A percentile compares a stretch with the other conserved stretches of the same genome.
Evolutionary conservation across 2,888 invertebrate genomes (phyloP).

Genomic region (Drosophila infuscata): DNA sequence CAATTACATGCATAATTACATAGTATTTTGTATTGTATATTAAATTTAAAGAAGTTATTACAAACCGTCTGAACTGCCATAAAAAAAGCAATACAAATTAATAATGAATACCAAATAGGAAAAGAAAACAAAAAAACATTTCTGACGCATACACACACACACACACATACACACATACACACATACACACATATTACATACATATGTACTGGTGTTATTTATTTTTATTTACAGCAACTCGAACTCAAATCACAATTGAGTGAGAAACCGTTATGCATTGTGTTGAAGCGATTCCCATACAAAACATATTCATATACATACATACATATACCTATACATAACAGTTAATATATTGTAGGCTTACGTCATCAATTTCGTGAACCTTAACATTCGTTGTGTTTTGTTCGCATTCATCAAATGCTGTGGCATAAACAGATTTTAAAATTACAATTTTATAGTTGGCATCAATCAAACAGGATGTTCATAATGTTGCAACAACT

Average conservation of each 20-base stretch:
- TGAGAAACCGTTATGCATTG: conserved; percentile 26
- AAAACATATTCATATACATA: background rate
- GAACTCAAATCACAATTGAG: conserved; percentile 8
- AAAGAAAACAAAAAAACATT: conserved; percentile 24
- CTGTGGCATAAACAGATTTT: background rate
- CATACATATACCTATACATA: background rate
- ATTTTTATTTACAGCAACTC: conserved; percentile 11
- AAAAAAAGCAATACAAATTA: conserved; percentile 68
- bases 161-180: conserved; percentile 14
- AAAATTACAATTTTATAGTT: background rate
- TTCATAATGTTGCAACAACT: conserved; percentile 7
- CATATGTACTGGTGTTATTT: conserved; percentile 44
- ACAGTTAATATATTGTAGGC: background rate
- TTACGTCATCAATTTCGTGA: background rate
- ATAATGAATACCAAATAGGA: conserved; percentile 44
- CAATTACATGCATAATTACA: conserved; percentile 36
- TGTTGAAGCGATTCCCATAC: conserved; percentile 32
- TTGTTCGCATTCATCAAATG: background rate
- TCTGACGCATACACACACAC: conserved; percentile 24
- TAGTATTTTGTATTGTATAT: conserved; percentile 54
- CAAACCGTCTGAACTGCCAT: conserved; percentile 75
- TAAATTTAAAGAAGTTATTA: conserved; percentile 43
- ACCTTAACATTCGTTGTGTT: background rate
- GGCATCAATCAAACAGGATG: background rate
- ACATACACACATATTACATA: conserved; percentile 18